Evolutionary conservation across 2,888 invertebrate species (phyloP).

Genomic region (Nematopogon swammerdamellus): DNA sequence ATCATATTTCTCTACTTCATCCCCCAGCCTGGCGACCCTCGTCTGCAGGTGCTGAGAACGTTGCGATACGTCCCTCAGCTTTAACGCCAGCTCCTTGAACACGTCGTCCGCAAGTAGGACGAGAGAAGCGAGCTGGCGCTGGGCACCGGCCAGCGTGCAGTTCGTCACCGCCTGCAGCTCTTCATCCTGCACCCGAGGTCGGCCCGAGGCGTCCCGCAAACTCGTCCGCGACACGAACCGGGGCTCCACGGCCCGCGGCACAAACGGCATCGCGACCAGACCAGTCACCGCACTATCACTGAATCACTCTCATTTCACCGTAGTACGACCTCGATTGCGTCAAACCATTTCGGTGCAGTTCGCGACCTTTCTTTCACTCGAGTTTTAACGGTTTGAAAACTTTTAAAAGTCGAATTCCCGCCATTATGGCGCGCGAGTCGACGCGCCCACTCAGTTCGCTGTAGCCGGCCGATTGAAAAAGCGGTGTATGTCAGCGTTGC

Average conservation of each 20-base stretch:
- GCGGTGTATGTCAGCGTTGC: slow-evolving; percentile 39
- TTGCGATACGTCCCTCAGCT: slow-evolving; percentile 70
- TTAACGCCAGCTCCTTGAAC: slow-evolving; percentile 75
- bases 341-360: background rate
- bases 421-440: slow-evolving; percentile 25
- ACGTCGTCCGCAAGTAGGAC: slow-evolving; percentile 82
- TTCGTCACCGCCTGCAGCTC: slow-evolving; percentile 87
- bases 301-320: background rate
- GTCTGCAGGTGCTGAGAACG: slow-evolving; percentile 68
- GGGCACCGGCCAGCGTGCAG: slow-evolving; percentile 78
- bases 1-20: slow-evolving; percentile 70
- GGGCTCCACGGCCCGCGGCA: slow-evolving; percentile 80
- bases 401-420: slow-evolving; percentile 46
- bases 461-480: slow-evolving; percentile 35
- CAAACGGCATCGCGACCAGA: slow-evolving; percentile 75
- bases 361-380: background rate
- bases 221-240: slow-evolving; percentile 70
- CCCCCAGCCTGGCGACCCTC: slow-evolving; percentile 68
- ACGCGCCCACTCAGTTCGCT: slow-evolving; percentile 17
- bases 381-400: slow-evolving; percentile 17
- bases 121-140: slow-evolving; percentile 82
- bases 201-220: slow-evolving; percentile 58
- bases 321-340: too few species aligned
- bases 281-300: background rate
- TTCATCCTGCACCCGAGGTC: slow-evolving; percentile 61